A percentile compares a stretch with the other conserved stretches of the same genome.
phyloP scores from a whole-genome alignment of 2,888 invertebrate species.

The Sarcophaga carnaria region DNA sequence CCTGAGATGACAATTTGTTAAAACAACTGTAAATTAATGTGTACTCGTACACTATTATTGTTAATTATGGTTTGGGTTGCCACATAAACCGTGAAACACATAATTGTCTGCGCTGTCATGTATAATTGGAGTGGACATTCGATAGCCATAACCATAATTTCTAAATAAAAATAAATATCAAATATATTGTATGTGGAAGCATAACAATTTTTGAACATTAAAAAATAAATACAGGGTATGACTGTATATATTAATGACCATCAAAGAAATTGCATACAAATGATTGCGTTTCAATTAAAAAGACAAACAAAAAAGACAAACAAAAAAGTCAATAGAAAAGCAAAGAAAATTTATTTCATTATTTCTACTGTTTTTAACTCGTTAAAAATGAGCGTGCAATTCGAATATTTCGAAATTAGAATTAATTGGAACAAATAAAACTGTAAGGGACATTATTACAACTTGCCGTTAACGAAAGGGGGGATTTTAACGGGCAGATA shows the following conservation, averaged over 20 bases:
- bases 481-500: too few relatives aligned
- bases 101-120: too few relatives aligned
- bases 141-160: not conserved
- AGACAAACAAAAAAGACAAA: constrained; percentile 11
- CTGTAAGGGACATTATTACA: too few relatives aligned
- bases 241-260: not conserved
- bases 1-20: too few relatives aligned
- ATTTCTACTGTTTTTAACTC: constrained; percentile 1
- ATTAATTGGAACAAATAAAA: too few relatives aligned
- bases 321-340: not conserved
- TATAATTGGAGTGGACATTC: not conserved
- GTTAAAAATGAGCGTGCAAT: not conserved
- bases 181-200: not conserved
- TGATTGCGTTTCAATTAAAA: constrained; percentile 37
- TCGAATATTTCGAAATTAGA: too few relatives aligned
- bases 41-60: not conserved
- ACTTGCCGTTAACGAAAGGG: too few relatives aligned
- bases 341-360: not conserved
- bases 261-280: not conserved
- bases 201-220: not conserved
- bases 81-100: not conserved
- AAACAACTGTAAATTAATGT: not conserved
- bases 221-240: too few relatives aligned
- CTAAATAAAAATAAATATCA: too few relatives aligned
- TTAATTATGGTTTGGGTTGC: not conserved